Percentiles rank a stretch among this genome's conserved stretches.
Conservation (phyloP, 1,140 invertebrate species). For the Chymomyza costata region DNA sequence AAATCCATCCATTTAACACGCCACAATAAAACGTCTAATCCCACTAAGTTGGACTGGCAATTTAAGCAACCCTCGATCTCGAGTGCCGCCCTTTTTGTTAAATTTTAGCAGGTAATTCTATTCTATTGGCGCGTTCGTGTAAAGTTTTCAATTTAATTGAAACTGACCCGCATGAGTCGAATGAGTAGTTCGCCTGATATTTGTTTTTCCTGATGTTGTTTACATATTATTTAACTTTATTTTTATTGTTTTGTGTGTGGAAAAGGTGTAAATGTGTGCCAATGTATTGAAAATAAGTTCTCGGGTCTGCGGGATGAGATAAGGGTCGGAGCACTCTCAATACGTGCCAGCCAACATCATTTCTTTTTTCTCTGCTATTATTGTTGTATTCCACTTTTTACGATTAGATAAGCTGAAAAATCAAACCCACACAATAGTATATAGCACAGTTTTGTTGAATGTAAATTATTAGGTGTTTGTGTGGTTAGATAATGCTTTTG, state of each 20-base stretch:
- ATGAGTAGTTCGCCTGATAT: constrained; percentile 17
- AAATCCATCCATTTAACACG: too few species aligned
- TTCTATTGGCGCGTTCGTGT: constrained; percentile 11
- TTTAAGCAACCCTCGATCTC: constrained; percentile 6
- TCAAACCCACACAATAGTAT: too few species aligned
- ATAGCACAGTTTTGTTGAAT: too few species aligned
- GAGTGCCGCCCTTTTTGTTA: background rate
- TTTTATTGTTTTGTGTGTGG: constrained; percentile 37
- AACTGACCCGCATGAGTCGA: constrained; percentile 55
- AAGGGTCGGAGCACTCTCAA: too few species aligned
- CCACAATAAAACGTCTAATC: constrained; percentile 17
- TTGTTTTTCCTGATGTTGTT: constrained; percentile 45
- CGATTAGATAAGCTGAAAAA: constrained; percentile 58
- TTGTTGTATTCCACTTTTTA: constrained; percentile 34
- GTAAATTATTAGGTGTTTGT: too few species aligned
- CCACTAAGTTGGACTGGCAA: constrained; percentile 6
- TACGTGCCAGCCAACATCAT: constrained; percentile 3
- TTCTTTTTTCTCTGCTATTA: constrained; percentile 27
- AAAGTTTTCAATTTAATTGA: constrained; percentile 53
- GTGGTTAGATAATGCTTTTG: too few species aligned
- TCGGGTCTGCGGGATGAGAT: constrained; percentile 47
- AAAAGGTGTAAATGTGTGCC: background rate
- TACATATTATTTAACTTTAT: constrained; percentile 64
- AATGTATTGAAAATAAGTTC: constrained; percentile 32
- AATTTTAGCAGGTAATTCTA: background rate